These are phyloP conservation scores for Procavia capensis DNA, from an alignment of 2,113 vertebrate species.

Conservation along the genomic window DNA sequence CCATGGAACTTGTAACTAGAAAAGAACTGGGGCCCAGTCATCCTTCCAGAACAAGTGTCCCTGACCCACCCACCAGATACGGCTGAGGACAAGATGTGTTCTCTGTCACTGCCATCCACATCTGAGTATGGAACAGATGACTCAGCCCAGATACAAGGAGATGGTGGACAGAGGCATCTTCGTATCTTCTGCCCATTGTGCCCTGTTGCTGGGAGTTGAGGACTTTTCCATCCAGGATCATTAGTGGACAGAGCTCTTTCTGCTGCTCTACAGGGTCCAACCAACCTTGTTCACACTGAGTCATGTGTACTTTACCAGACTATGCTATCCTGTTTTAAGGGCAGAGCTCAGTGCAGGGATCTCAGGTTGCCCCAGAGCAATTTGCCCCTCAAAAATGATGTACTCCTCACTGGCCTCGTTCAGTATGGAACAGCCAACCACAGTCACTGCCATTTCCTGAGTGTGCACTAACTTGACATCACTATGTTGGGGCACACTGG, in stretches of 20 bases:
- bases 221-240: neutral
- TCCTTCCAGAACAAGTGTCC: neutral
- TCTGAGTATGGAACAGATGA: neutral
- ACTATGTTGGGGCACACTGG: rapidly evolving
- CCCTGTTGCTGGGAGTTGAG: neutral
- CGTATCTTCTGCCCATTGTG: neutral
- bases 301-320: neutral
- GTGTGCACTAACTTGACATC: neutral
- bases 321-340: neutral
- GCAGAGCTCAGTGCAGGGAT: neutral
- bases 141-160: neutral
- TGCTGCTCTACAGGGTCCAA: neutral
- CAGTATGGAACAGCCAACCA: neutral
- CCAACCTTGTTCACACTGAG: neutral
- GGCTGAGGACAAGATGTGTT: rapidly evolving
- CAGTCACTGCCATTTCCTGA: no score
- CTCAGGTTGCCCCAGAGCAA: neutral
- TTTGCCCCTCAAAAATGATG: neutral
- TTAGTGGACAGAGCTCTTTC: neutral
- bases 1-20: neutral
- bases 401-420: neutral
- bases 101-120: neutral
- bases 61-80: neutral
- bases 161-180: neutral
- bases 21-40: neutral